phyloP scores from a whole-genome alignment of 2,113 vertebrate species.

The Phyllostomus hastatus region DNA sequence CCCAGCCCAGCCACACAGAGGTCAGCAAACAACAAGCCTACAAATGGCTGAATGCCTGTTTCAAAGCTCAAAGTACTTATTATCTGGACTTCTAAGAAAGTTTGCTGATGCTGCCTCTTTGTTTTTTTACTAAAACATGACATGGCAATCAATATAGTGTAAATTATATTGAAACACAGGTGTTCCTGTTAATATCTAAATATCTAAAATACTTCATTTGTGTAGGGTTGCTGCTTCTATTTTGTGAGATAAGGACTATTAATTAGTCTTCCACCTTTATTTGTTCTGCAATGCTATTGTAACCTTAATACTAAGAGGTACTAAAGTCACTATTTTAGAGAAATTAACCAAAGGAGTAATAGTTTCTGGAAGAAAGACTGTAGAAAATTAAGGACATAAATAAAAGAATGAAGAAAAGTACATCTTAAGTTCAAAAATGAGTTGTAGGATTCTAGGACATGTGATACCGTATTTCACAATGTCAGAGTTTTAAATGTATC shows the following conservation, averaged over 20 bases:
- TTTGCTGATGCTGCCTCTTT: not conserved
- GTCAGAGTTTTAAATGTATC: not conserved
- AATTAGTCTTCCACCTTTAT: not conserved
- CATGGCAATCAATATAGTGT: not conserved
- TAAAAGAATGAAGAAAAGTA: not conserved
- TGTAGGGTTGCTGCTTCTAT: not conserved
- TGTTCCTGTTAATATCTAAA: not conserved
- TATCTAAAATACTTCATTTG: not conserved
- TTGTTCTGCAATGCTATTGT: not conserved
- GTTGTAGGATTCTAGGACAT: not conserved
- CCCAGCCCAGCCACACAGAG: accelerated
- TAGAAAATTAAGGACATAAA: not conserved
- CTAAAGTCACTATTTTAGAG: not conserved
- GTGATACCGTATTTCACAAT: not conserved
- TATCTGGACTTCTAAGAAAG: not conserved
- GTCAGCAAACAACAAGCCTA: not conserved
- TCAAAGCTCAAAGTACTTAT: not conserved
- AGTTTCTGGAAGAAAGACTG: not conserved
- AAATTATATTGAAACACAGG: not conserved
- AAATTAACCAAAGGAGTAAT: not conserved
- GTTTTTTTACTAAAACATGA: not conserved
- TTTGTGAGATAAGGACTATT: not conserved
- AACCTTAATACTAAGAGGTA: not conserved
- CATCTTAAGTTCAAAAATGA: not conserved
- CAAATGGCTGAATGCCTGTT: not conserved